Evolutionary conservation across 2,113 vertebrate species (phyloP), one percentile per base, ranked within the genome.

Genomic region (Dasyornis broadbenti): DNA sequence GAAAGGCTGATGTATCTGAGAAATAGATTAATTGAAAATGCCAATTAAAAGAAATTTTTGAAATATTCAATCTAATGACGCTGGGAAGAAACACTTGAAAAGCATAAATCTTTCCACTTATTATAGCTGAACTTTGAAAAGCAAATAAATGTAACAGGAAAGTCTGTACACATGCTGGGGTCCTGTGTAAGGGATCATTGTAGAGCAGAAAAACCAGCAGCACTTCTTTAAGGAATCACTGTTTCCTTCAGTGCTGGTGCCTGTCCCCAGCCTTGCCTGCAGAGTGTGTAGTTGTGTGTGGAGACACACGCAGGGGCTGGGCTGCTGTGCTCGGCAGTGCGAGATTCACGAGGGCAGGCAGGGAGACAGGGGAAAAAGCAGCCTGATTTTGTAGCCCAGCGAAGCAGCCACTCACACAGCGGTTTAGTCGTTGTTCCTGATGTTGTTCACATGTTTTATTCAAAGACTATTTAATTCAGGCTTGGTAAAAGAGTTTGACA

Each of bases 381-480:
- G 37, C 40, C 82, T 90, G 52, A 28, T 79, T 90, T 68, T 92
- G 70, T 79, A 90, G 30, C 13, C 56, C 35, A 28, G 57, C 37
- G 49, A 60, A 77, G 14, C 23, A 78, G 56, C 1, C 7, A 30
- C 39, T 81, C 69, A 47, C 30, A 11, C 1, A 10, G 59, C 50
- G 78, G 26, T 68, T 80, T 42, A 45, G 42, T 33, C 1, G 10
- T 20, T 85, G 75, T 50, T 92, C 70, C 49, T 80, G 53, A 47
- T 79, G 56, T 45, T 81, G 60, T 76, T 87, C 49, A 66, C 35
- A 76, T 78, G 65, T 90, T 95, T 94, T 95, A 92, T 90, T 94
- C 82, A 88, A 86, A 65, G n/a, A 12, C 49, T 77, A 1, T 56
- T 88, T 93, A 88, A 80, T 86, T 92, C 91, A 65, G n/a, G n/a